Percentiles rank a stretch among this genome's conserved stretches.
Evolutionary conservation across 2,797 vertebrate genomes (phyloP).

Genomic region (Tapirus indicus): DNA sequence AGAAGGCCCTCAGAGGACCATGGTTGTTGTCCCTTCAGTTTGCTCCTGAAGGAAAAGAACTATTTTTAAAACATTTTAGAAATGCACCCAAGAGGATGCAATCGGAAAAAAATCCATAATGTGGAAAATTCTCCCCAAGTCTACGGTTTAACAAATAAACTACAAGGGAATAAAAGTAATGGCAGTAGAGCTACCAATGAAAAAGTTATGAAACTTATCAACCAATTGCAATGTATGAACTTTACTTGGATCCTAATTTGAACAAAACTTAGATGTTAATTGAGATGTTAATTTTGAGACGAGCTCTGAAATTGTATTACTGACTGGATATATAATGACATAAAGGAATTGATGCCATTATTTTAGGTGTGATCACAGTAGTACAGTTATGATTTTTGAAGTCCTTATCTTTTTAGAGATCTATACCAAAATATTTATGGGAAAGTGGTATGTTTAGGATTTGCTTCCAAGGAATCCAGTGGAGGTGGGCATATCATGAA

Average conservation of each 20-base stretch:
- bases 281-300: not conserved
- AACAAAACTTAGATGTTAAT: slow-evolving; percentile 17
- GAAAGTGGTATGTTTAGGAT: not conserved
- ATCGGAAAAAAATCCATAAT: not conserved
- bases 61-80: slow-evolving; percentile 39
- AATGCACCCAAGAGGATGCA: not conserved
- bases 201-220: slow-evolving; percentile 26
- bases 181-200: not conserved
- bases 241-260: slow-evolving; percentile 34
- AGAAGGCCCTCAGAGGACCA: not conserved
- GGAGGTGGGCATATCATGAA: not conserved
- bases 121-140: slow-evolving; percentile 28
- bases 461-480: slow-evolving; percentile 43
- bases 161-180: not conserved
- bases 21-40: not conserved
- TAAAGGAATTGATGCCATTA: not conserved
- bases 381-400: not conserved
- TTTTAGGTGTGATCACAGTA: not conserved
- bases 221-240: not conserved
- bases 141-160: not conserved
- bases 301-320: not conserved
- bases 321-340: not conserved
- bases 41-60: slow-evolving; percentile 26
- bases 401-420: slow-evolving; percentile 14
- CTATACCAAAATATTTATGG: not conserved